Base-by-base conservation (phyloP, 2,888 invertebrate genomes). In the Chironomus riparius region DNA sequence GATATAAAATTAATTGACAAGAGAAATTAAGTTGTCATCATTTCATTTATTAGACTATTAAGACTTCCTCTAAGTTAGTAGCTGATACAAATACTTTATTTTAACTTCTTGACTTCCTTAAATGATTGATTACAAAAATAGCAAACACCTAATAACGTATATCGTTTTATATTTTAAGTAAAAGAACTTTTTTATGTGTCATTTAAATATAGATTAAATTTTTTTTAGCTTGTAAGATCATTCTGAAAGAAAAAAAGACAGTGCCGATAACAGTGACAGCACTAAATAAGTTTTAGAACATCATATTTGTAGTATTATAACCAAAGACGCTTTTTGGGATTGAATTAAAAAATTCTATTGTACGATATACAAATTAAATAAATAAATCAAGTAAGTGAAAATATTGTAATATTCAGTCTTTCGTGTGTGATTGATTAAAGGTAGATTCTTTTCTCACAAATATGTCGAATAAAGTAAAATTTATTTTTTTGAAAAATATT, bases 1-100 rank as follows among this genome's bases (percentile, higher is more conserved):
- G 92, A 92, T 79, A 90, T 92, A 6, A 92, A 92, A 81, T 83
- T 92, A 79, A 92, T 92, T 10, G 92, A 90, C 81, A 82, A 86
- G 73, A 81, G 88, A 82, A 68, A 70, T 21, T 28, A 28, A 47
- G n/a, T 56, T 50, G n/a, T 48, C n/a, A 50, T 50, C 4, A n/a
- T 50, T 50, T 50, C 13, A 3, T 15, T 56, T 50, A n/a, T n/a
- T n/a, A n/a, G n/a, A 15, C 1, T 21, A 13, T 28, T 72, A 22
- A 47, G 38, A 62, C 21, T 61, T 61, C 3, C n/a, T 18, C 56
- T 47, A 62, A 62, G 28, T 24, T 50, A 3, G 38, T 38, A 38
- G 38, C 47, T 62, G 62, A 62, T 28, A 62, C 62, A 50, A 18
- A 3, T 62, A 62, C 28, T 38, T 38, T 38, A 10, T 38, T 38